Percentiles rank a stretch among this genome's conserved stretches.
Evolutionary conservation across 2,113 vertebrate species (phyloP).

Genomic region (Trematocara variabile): DNA sequence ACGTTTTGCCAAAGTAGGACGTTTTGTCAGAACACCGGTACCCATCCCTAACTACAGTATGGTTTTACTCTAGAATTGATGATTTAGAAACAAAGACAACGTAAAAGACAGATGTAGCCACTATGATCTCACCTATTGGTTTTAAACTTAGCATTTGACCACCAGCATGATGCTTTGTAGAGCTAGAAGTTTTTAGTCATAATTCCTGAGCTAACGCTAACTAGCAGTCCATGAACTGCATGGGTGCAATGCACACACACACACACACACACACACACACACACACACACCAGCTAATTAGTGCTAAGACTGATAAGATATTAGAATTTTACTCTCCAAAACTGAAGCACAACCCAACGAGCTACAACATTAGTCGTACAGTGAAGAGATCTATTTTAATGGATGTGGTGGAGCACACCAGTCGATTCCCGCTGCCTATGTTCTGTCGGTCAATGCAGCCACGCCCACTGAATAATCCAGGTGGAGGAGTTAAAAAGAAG

Average conservation of each 20-base stretch:
- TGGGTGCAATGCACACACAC: background rate
- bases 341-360: background rate
- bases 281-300: background rate
- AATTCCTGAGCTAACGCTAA: too few species aligned
- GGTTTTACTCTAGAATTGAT: background rate
- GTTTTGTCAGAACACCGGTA: too few species aligned
- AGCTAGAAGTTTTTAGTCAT: background rate
- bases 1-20: too few species aligned
- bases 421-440: background rate
- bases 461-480: background rate
- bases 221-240: background rate
- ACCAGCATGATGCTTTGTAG: background rate
- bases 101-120: background rate
- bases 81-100: background rate
- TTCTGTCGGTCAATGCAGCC: background rate
- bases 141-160: background rate
- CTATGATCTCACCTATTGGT: background rate
- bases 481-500: background rate
- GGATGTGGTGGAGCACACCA: background rate
- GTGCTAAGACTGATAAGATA: background rate
- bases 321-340: background rate
- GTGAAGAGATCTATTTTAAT: background rate
- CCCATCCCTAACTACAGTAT: background rate
- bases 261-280: background rate
- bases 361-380: background rate